Base-by-base conservation (phyloP, 2,113 vertebrate genomes). In the Seriola aureovittata region DNA sequence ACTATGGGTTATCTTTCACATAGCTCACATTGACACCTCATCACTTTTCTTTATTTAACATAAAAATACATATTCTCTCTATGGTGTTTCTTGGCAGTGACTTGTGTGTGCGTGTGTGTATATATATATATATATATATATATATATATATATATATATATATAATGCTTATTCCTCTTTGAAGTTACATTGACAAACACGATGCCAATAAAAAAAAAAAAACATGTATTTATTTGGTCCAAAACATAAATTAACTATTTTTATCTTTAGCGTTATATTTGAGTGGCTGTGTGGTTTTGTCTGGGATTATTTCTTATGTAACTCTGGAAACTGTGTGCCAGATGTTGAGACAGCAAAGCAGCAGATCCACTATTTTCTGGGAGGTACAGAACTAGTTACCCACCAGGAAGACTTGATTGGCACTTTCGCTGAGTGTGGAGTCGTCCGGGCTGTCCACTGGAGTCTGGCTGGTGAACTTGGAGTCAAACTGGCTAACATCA, bases 381-480 rank as follows among this genome's bases (percentile, higher is more conserved):
- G 32, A 60, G 23, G 29, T 29, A 29, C 10, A 11, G 17, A 58
- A 50, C 25, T 5, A 3, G 17, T 21, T 21, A 88, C 96, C 95
- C 94, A 99, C 98, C 97, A 98, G 93, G 95, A 99, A 99, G 94
- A 98, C 97, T 95, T 98, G 97, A 95, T 99, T 99, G 96, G 98
- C 98, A 96, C 98, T 99, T 96, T 99, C 98, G 77, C 98, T 99
- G 92, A 99, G 97, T 83, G 97, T 97, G 88, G 98, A 98, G 94
- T 99, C 98, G 85, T 99, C 98, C 12, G 98, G 98, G 91, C 98
- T 99, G 93, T 99, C 98, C 86, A 99, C 98, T 79, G 98, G 98
- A 87, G 98, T 97, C 96, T 99, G 98, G 95, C 97, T 97, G 93
- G 98, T 99, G 96, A 99, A 99, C 96, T 99, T 99, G 85, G 98